Base-by-base conservation (phyloP, 2,113 vertebrate species). In the Callorhinus ursinus region DNA sequence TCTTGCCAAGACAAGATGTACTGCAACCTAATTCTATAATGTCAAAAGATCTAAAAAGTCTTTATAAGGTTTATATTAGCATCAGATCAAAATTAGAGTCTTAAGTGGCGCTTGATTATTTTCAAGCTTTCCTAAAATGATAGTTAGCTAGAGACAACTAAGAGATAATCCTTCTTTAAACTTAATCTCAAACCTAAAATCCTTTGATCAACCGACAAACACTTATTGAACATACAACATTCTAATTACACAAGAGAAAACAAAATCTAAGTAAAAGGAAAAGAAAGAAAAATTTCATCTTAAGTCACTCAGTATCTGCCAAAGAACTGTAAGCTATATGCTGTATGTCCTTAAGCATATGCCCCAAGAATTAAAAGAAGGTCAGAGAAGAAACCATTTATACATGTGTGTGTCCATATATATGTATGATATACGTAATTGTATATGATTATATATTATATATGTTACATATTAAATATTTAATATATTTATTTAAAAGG, bases 61-160 rank as follows among this genome's bases (percentile, higher is more conserved):
- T 97, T 95, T 80, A 49, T 87, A 84, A 90, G 19, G 88, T 96
- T 96, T 77, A 94, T 10, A 92, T 95, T 76, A 69, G 28, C 26
- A 84, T 57, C 21, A 69, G 55, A 81, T 83, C 4, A 94, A 90
- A 96, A 93, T 6, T 51, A 15, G 15, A 94, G 22, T 46, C 71
- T 85, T 89, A 92, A 81, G 46, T 53, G 39, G 10, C 15, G 21
- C 13, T 71, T 63, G 49, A 36, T n/a, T 94, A 36, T 39, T 95
- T 94, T 95, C 36, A 96, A 71, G 2, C 5, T 86, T 89, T 92
- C 39, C 4, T 13, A 24, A 57, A 95, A 92, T 53, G 33, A 85
- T 91, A 83, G 9, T 91, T 71, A 97, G 18, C 24, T 83, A 74
- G 31, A 83, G 5, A 72, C 1, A 83, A 92, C 86, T 88, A 91